A percentile compares a stretch with the other conserved stretches of the same genome.
Evolutionary conservation across 2,888 invertebrate species (phyloP).

Genomic region (Aspidiotus rigidus): DNA sequence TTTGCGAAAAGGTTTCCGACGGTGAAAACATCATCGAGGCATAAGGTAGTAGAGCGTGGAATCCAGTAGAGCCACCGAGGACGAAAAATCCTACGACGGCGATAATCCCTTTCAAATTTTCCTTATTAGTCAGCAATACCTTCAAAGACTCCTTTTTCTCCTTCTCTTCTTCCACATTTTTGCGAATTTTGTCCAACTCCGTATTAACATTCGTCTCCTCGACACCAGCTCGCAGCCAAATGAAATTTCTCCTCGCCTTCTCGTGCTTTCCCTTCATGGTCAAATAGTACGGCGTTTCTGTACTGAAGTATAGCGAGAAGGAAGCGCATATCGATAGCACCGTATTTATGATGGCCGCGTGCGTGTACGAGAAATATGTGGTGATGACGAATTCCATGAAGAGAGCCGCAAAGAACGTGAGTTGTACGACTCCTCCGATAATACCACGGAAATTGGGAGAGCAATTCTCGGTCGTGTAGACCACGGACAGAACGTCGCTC

Average conservation of each 20-base stretch:
- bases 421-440: not conserved
- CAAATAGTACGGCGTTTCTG: slow-evolving; percentile 6
- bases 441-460: slow-evolving; percentile 36
- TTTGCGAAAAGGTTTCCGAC: slow-evolving; percentile 6
- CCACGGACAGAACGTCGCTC: slow-evolving; percentile 37
- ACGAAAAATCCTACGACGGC: not conserved
- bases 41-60: not conserved
- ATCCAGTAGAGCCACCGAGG: slow-evolving; percentile 5
- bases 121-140: not conserved
- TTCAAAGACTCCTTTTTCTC: slow-evolving; percentile 6
- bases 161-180: too few species aligned
- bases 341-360: not conserved
- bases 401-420: not conserved
- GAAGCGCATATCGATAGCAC: not conserved
- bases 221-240: too few species aligned
- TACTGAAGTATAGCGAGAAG: not conserved
- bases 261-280: too few species aligned
- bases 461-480: slow-evolving; percentile 38
- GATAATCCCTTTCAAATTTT: slow-evolving; percentile 14
- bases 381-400: too few species aligned
- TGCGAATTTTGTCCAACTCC: too few species aligned
- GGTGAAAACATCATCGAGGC: slow-evolving; percentile 13
- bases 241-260: too few species aligned
- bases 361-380: too few species aligned
- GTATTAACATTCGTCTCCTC: too few species aligned